Conservation (phyloP, 2,113 vertebrate species). For the Penelope pileata region DNA sequence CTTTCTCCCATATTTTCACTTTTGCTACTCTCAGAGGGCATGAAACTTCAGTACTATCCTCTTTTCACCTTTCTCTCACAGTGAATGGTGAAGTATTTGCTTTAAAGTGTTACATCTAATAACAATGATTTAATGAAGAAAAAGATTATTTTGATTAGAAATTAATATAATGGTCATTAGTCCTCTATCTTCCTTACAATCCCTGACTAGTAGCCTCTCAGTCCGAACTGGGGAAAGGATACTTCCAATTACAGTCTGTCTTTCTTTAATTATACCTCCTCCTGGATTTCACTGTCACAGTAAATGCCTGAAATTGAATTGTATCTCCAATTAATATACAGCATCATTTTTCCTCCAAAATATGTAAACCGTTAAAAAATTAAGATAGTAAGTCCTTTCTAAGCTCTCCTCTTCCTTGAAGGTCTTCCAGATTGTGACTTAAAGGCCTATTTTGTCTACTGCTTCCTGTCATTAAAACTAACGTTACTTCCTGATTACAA, state of each 20-base stretch:
- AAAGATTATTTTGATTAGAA: not conserved
- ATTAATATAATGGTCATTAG: not conserved
- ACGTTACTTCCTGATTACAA: slow-evolving; percentile 52
- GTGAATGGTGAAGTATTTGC: not conserved
- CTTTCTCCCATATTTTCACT: not conserved
- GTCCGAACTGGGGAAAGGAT: not conserved
- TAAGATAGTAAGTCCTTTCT: not conserved
- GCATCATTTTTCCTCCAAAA: not conserved
- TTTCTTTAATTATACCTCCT: not conserved
- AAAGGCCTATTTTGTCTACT: slow-evolving; percentile 40
- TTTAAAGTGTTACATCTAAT: not conserved
- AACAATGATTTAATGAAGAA: not conserved
- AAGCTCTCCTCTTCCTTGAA: not conserved
- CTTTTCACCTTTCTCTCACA: not conserved
- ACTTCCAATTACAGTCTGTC: not conserved
- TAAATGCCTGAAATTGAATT: not conserved
- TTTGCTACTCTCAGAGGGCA: not conserved
- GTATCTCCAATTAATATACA: not conserved
- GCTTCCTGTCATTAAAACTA: slow-evolving; percentile 32
- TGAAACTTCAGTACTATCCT: not conserved
- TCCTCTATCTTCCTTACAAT: not conserved
- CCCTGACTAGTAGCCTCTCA: not conserved
- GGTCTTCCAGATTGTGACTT: slow-evolving; percentile 45
- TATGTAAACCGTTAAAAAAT: not conserved
- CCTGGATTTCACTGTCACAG: not conserved